Evolutionary conservation across 2,888 invertebrate species (phyloP).

Genomic region (Cheilosia scutellata): DNA sequence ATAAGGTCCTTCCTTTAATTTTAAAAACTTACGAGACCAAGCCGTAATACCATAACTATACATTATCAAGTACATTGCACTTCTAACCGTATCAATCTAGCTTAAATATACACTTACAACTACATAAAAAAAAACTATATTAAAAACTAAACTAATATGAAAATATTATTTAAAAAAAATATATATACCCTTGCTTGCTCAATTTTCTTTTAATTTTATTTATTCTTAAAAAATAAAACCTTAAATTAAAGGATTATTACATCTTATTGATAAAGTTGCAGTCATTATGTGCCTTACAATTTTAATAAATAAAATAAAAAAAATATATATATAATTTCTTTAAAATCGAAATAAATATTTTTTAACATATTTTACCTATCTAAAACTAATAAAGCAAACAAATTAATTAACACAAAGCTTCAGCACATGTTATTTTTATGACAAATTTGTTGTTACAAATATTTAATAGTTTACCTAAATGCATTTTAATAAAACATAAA

Average conservation of each 20-base stretch:
- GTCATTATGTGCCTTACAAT: background rate
- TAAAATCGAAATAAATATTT: background rate
- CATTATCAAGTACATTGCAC: too few relatives aligned
- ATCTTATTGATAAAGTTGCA: background rate
- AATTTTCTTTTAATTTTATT: conserved; percentile 23
- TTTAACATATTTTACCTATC: background rate
- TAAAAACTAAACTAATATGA: background rate
- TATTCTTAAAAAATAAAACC: background rate
- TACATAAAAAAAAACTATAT: background rate
- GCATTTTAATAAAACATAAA: conserved; percentile 1
- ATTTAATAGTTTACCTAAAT: background rate
- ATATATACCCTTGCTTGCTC: conserved; percentile 64
- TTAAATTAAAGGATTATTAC: background rate
- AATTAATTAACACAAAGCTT: conserved; percentile 5
- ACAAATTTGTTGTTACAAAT: background rate
- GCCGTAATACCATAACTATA: too few relatives aligned
- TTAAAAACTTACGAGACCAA: too few relatives aligned
- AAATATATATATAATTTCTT: background rate
- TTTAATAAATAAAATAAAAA: background rate
- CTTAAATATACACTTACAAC: background rate
- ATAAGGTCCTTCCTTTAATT: too few relatives aligned
- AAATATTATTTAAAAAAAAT: background rate
- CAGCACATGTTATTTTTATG: conserved; percentile 8
- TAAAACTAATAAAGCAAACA: conserved; percentile 1
- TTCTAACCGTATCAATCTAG: too few relatives aligned